These are phyloP conservation scores for Brachylomia viminalis DNA, from an alignment of 2,888 invertebrate species.

Conservation along the genomic window DNA sequence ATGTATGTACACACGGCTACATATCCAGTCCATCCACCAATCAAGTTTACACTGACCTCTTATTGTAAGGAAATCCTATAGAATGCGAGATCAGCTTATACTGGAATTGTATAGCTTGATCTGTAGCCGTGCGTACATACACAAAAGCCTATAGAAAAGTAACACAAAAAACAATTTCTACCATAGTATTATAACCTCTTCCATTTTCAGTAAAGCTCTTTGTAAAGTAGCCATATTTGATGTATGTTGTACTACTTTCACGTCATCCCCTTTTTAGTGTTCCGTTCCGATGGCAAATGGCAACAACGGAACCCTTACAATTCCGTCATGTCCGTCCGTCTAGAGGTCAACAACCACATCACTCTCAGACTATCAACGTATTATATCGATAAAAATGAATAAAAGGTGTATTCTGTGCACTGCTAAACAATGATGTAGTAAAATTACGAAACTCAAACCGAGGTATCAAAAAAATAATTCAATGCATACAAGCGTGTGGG, in stretches of 20 bases:
- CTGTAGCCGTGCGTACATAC: too few relatives aligned
- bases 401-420: not conserved
- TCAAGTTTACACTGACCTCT: too few relatives aligned
- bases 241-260: not conserved
- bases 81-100: too few relatives aligned
- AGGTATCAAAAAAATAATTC: not conserved
- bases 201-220: too few relatives aligned
- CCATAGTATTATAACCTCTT: not conserved
- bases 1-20: too few relatives aligned
- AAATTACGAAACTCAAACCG: not conserved
- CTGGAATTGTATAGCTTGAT: too few relatives aligned
- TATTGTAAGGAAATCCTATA: too few relatives aligned
- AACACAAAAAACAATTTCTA: not conserved
- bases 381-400: not conserved
- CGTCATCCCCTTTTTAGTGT: not conserved
- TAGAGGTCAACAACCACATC: not conserved
- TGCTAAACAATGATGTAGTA: not conserved
- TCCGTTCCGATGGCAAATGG: not conserved
- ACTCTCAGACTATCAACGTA: not conserved
- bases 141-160: not conserved
- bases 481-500: too few relatives aligned
- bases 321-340: not conserved
- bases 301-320: not conserved
- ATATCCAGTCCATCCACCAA: too few relatives aligned
- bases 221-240: not conserved